These are phyloP conservation scores for Drosophila formosana DNA, from an alignment of 2,888 invertebrate species.

Conservation along the genomic window DNA sequence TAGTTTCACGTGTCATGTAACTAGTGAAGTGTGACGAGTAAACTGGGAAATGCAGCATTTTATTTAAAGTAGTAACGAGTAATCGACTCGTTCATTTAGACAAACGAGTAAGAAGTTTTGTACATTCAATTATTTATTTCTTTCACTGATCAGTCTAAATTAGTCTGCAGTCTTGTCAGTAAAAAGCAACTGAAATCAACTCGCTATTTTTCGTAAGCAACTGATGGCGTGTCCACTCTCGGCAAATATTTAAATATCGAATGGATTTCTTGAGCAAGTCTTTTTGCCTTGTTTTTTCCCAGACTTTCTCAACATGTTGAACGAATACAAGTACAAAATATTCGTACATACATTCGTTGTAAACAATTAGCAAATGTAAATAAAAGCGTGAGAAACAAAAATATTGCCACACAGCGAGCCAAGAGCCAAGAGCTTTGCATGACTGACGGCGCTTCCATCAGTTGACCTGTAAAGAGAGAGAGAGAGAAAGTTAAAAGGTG, in stretches of 20 bases:
- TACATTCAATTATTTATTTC: too few species aligned
- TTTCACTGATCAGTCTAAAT: too few species aligned
- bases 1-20: too few species aligned
- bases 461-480: neutral
- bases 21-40: too few species aligned
- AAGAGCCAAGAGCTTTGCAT: slow-evolving; percentile 28
- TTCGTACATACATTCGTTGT: slow-evolving; percentile 38
- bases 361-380: slow-evolving; percentile 74
- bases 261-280: neutral
- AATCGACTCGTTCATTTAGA: neutral
- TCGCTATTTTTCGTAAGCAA: too few species aligned
- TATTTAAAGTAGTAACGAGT: neutral
- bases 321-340: slow-evolving; percentile 17
- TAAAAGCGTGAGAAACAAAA: slow-evolving; percentile 70
- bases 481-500: neutral
- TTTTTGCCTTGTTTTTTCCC: neutral
- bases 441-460: slow-evolving; percentile 25
- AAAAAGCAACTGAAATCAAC: too few species aligned
- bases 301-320: slow-evolving; percentile 3
- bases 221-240: neutral
- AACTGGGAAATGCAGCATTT: too few species aligned
- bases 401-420: slow-evolving; percentile 51
- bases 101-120: too few species aligned
- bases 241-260: neutral
- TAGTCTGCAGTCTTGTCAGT: too few species aligned